These are phyloP conservation scores for Gavia stellata DNA, from an alignment of 2,113 vertebrate species.

Conservation along the genomic window DNA sequence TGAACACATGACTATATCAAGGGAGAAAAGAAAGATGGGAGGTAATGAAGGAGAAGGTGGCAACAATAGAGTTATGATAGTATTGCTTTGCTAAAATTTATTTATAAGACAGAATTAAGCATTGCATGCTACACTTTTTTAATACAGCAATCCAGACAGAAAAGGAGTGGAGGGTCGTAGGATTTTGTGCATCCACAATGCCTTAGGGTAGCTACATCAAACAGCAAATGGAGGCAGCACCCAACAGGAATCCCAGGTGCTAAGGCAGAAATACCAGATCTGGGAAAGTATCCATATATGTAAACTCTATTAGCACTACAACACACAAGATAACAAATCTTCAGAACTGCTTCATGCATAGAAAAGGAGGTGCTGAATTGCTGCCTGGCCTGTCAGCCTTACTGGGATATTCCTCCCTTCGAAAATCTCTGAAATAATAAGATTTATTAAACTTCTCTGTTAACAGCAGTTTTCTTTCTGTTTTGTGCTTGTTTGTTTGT, in stretches of 20 bases:
- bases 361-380: background rate
- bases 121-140: background rate
- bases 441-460: background rate
- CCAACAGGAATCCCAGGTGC: background rate
- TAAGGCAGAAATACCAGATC: background rate
- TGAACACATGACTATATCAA: background rate
- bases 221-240: background rate
- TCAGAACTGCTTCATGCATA: background rate
- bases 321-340: background rate
- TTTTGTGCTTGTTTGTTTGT: background rate
- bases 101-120: background rate
- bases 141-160: background rate
- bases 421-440: background rate
- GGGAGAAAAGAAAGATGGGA: background rate
- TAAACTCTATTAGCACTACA: background rate
- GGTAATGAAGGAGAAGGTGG: background rate
- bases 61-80: background rate
- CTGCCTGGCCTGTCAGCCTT: background rate
- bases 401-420: background rate
- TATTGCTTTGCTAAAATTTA: background rate
- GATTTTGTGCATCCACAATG: background rate
- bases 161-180: background rate
- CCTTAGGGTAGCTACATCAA: background rate
- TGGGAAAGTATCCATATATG: background rate
- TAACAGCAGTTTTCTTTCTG: background rate